Conservation (phyloP, 1,140 invertebrate genomes). For the Eumeta japonica region DNA sequence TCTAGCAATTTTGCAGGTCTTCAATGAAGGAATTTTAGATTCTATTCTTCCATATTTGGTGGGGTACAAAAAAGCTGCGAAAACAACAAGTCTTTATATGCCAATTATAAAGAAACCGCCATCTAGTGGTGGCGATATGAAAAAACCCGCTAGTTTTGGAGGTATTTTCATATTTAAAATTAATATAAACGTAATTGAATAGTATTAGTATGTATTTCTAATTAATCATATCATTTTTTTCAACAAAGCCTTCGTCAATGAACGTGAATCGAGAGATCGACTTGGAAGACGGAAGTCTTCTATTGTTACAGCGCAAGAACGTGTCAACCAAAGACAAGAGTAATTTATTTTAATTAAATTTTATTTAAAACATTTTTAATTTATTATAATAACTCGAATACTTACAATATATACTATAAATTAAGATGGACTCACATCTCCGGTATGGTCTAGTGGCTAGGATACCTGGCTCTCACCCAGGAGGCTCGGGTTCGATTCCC, state of each 20-base stretch:
- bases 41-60: constrained; percentile 73
- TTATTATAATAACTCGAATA: constrained; percentile 1
- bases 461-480: constrained; percentile 15
- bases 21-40: constrained; percentile 76
- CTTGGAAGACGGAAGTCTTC: constrained; percentile 51
- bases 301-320: constrained; percentile 37
- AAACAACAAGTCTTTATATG: constrained; percentile 50
- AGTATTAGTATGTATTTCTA: constrained; percentile 1
- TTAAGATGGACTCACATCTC: too few relatives aligned
- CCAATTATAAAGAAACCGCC: constrained; percentile 58
- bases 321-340: constrained; percentile 43
- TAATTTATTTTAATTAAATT: constrained; percentile 22
- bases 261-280: constrained; percentile 47
- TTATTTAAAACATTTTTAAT: background rate
- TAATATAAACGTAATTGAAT: too few relatives aligned
- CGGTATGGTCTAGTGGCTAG: constrained; percentile 30
- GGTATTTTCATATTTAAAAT: too few relatives aligned
- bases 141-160: constrained; percentile 55
- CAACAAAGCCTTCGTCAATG: constrained; percentile 48
- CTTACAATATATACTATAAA: background rate
- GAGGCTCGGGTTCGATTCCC: constrained; percentile 21
- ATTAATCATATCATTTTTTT: constrained; percentile 10
- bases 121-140: constrained; percentile 38
- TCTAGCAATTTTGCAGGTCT: constrained; percentile 65
- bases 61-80: constrained; percentile 50